Percentiles rank a stretch among this genome's conserved stretches.
These are phyloP conservation scores for Papilio dardanus DNA, from an alignment of 1,140 invertebrate species.

Conservation along the genomic window DNA sequence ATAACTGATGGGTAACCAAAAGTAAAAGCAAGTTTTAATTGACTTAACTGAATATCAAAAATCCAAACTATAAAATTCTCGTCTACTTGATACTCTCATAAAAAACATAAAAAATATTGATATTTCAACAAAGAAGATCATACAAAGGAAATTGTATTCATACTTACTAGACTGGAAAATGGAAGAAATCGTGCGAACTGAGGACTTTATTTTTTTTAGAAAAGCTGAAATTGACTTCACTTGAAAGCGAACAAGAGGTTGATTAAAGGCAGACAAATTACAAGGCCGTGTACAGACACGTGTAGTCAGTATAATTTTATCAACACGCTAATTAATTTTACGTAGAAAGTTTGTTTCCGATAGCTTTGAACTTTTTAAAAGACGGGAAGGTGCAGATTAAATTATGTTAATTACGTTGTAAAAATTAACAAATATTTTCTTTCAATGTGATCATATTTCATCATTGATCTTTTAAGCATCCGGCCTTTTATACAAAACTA, in stretches of 20 bases:
- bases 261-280: constrained; percentile 30
- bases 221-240: constrained; percentile 21
- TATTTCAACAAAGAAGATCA: not conserved
- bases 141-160: constrained; percentile 32
- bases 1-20: not conserved
- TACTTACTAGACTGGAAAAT: constrained; percentile 30
- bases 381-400: not conserved
- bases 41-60: not conserved
- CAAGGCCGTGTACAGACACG: not conserved
- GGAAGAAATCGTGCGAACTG: constrained; percentile 24
- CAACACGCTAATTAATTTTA: constrained; percentile 35
- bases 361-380: constrained; percentile 1
- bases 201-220: constrained; percentile 25
- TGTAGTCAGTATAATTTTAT: constrained; percentile 25
- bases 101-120: not conserved
- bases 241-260: constrained; percentile 28
- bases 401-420: not conserved
- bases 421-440: not conserved
- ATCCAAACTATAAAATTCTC: not conserved
- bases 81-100: not conserved
- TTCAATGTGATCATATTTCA: not conserved
- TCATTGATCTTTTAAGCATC: not conserved
- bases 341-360: not conserved
- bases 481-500: too few species aligned
- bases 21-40: not conserved